Evolutionary conservation across 1,140 invertebrate species (phyloP), one percentile per base, ranked within the genome.

Genomic region (Anastatus disparis): DNA sequence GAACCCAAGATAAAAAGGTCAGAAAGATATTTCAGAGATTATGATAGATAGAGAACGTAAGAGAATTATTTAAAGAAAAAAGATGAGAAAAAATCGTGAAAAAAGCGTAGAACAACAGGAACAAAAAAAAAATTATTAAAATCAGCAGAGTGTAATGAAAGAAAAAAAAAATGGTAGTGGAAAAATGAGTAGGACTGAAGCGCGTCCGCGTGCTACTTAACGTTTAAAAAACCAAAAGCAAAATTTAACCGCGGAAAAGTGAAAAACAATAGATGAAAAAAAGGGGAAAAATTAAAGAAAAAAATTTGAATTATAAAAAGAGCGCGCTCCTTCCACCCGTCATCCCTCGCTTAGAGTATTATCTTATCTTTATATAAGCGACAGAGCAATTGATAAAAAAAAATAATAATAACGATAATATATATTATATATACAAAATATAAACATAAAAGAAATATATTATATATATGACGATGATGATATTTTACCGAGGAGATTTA

Each of bases 401-500:
- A 74, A n/a, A n/a, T 74, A 71, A 74, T 69, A 69, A 71, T 74
- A 74, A 74, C 61, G 38, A 71, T 71, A 74, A 75, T 76, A 80
- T 78, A 80, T 79, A 75, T 70, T 75, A 76, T 78, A 75, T 74
- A 67, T 40, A 72, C 38, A 59, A 72, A 74, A 77, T 67, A 75
- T 77, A 73, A 68, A 74, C 71, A 75, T 73, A 75, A 76, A 74
- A 67, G 61, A 70, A 44, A 73, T 53, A 35, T 6, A 35, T 6
- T n/a, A 75, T 74, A 73, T 64, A 65, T 66, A 63, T 46, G 44
- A 31, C 22, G 68, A 55, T 31, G 75, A 78, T 73, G 67, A 82
- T 84, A 80, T 81, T 83, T 82, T 83, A 79, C 77, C 77, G 77
- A 79, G 72, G 75, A 80, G 70, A 82, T 81, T 79, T 83, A 81